phyloP scores from a whole-genome alignment of 2,797 vertebrate genomes.

The Sebastes cheni region DNA sequence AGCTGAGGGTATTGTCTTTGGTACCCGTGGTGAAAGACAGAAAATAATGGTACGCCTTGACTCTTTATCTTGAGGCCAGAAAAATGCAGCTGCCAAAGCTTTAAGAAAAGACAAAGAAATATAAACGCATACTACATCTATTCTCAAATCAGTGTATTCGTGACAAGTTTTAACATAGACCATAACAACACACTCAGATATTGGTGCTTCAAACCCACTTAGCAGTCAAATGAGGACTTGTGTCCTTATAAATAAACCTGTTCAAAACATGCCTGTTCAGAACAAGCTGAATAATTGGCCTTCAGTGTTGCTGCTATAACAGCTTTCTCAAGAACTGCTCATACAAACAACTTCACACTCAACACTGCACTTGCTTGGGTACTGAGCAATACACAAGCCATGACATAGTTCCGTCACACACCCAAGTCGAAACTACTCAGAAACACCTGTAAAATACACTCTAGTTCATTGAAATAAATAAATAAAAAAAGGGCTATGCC shows the following conservation, averaged over 20 bases:
- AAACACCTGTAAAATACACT: no score
- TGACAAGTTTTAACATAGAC: background rate
- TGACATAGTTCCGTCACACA: no score
- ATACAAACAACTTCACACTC: no score
- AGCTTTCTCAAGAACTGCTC: no score
- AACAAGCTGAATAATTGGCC: no score
- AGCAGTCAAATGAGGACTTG: background rate
- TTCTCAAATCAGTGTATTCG: background rate
- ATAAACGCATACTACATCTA: background rate
- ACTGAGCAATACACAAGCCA: accelerated
- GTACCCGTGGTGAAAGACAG: background rate
- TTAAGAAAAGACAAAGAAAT: background rate
- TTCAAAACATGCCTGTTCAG: no score
- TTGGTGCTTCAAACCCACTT: background rate
- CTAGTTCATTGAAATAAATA: no score
- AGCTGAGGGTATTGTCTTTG: background rate
- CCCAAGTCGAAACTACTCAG: no score
- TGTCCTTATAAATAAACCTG: background rate
- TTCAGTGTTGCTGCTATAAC: no score
- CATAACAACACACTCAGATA: background rate
- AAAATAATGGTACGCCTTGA: background rate
- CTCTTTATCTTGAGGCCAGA: background rate
- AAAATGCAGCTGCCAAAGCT: background rate
- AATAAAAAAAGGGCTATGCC: accelerated
- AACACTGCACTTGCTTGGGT: no score